phyloP scores from a whole-genome alignment of 1,140 invertebrate species.

The Drosophila trapezifrons region DNA sequence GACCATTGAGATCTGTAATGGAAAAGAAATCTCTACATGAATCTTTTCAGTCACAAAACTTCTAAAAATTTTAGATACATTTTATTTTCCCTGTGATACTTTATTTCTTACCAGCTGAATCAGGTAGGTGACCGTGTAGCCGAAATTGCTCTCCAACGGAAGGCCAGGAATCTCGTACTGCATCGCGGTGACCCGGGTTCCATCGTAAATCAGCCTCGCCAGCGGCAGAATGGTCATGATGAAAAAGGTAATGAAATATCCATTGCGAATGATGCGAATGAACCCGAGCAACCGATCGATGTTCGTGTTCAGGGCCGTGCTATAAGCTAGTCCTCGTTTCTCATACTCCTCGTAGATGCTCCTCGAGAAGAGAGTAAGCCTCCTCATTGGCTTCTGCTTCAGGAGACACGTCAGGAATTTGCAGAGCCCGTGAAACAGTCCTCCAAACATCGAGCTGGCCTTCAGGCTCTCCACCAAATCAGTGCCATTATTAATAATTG shows the following conservation, averaged over 20 bases:
- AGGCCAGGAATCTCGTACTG: conserved; percentile 57
- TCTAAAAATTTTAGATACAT: neutral
- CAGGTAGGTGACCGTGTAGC: conserved; percentile 47
- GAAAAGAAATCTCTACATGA: no score
- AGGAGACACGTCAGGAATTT: conserved; percentile 40
- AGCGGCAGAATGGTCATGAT: conserved; percentile 41
- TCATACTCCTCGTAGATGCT: conserved; percentile 52
- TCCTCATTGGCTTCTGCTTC: conserved; percentile 33
- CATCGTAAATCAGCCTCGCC: conserved; percentile 30
- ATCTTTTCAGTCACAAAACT: no score
- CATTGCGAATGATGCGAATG: conserved; percentile 31
- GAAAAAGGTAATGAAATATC: conserved; percentile 38
- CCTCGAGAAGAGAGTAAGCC: neutral
- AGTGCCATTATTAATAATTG: conserved; percentile 19
- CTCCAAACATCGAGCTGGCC: conserved; percentile 51
- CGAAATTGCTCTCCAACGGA: conserved; percentile 34
- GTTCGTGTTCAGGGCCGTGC: conserved; percentile 21
- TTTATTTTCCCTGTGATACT: no score
- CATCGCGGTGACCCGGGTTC: conserved; percentile 46
- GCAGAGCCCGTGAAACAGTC: conserved; percentile 16
- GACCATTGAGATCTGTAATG: conserved; percentile 21
- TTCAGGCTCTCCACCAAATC: conserved; percentile 55
- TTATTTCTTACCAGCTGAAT: conserved; percentile 35
- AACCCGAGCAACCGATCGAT: conserved; percentile 40
- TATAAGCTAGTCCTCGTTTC: neutral